These are phyloP conservation scores for Habrosyne pyritoides DNA, from an alignment of 2,888 invertebrate species.

Conservation along the genomic window DNA sequence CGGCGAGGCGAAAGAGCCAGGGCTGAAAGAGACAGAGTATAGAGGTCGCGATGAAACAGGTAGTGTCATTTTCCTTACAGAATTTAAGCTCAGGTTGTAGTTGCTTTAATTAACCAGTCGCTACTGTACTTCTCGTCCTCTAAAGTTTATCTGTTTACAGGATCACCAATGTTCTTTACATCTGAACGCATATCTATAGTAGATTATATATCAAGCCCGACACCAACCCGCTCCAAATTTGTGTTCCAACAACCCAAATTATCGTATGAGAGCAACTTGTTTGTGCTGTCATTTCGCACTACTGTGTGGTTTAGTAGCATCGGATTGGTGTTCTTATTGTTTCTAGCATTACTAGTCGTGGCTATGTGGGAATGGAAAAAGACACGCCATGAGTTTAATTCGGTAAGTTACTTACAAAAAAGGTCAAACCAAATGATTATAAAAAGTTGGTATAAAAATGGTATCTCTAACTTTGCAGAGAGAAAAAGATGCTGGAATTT, in stretches of 20 bases:
- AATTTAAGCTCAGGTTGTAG: too few relatives aligned
- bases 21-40: too few relatives aligned
- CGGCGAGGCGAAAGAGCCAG: too few relatives aligned
- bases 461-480: slow-evolving; percentile 45
- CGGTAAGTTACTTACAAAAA: too few relatives aligned
- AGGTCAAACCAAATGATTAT: neutral
- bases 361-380: slow-evolving; percentile 73
- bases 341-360: slow-evolving; percentile 61
- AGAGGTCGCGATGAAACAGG: too few relatives aligned
- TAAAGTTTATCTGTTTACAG: too few relatives aligned
- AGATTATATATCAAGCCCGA: slow-evolving; percentile 87
- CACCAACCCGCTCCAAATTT: slow-evolving; percentile 87
- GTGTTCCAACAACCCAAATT: slow-evolving; percentile 89
- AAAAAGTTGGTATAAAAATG: too few relatives aligned
- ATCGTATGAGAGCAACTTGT: slow-evolving; percentile 88
- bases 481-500: slow-evolving; percentile 49
- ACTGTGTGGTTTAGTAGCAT: slow-evolving; percentile 86
- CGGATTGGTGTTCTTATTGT: slow-evolving; percentile 71
- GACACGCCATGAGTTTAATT: slow-evolving; percentile 25
- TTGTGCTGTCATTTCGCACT: slow-evolving; percentile 86
- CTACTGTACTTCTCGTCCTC: too few relatives aligned
- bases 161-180: slow-evolving; percentile 86
- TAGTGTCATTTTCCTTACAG: too few relatives aligned
- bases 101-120: too few relatives aligned
- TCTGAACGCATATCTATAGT: slow-evolving; percentile 84